phyloP scores from a whole-genome alignment of 2,888 invertebrate species.

The Mycalesis mineus region DNA sequence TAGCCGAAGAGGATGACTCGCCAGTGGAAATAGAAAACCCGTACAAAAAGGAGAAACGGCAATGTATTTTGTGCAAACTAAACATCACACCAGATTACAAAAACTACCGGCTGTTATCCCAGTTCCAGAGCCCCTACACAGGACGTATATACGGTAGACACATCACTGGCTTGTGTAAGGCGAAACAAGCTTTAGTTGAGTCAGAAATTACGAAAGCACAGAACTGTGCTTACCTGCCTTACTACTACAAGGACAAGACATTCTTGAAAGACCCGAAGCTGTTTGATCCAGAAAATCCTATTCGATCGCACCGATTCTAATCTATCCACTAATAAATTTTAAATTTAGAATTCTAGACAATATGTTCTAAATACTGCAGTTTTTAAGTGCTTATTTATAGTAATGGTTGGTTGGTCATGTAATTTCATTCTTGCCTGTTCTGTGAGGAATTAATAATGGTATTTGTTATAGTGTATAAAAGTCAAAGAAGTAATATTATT shows the following conservation, averaged over 20 bases:
- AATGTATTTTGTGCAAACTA: conserved; percentile 90
- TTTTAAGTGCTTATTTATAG: too few species aligned
- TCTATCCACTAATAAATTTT: not conserved
- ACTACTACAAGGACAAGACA: conserved; percentile 86
- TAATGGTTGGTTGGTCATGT: too few species aligned
- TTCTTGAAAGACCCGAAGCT: conserved; percentile 93
- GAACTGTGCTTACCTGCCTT: conserved; percentile 88
- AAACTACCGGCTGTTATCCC: conserved; percentile 93
- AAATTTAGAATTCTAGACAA: not conserved
- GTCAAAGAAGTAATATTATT: too few species aligned
- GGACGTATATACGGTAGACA: conserved; percentile 94
- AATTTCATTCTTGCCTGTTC: too few species aligned
- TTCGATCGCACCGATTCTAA: conserved; percentile 86
- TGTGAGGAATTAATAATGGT: too few species aligned
- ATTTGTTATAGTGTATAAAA: too few species aligned
- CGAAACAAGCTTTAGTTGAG: conserved; percentile 87
- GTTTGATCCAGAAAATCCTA: conserved; percentile 91
- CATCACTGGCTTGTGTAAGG: conserved; percentile 94
- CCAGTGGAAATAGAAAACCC: conserved; percentile 87
- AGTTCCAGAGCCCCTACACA: conserved; percentile 97
- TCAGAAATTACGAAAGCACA: conserved; percentile 86
- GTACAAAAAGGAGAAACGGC: conserved; percentile 82
- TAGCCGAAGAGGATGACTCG: conserved; percentile 44
- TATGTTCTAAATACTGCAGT: not conserved
- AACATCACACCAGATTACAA: conserved; percentile 92